A percentile compares a stretch with the other conserved stretches of the same genome.
These are phyloP conservation scores for Saccopteryx bilineata DNA, from an alignment of 2,113 vertebrate genomes.

Conservation along the genomic window DNA sequence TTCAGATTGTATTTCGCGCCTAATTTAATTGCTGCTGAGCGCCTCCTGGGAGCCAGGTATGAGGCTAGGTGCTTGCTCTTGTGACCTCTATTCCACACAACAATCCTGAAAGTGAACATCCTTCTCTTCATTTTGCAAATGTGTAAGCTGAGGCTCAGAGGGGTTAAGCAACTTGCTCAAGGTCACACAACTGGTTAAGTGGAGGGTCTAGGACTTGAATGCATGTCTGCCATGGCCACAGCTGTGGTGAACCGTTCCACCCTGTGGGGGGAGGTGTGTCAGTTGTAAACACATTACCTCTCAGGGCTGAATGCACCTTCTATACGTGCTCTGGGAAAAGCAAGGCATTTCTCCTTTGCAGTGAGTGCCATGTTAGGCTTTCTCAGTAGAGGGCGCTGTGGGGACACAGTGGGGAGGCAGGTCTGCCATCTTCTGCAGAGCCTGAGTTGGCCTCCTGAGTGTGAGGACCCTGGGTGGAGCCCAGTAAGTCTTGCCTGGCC, in stretches of 20 bases:
- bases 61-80: background rate
- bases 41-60: background rate
- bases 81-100: background rate
- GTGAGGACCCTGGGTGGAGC: background rate
- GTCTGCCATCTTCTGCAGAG: background rate
- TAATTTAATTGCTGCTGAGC: background rate
- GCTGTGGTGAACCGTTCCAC: background rate
- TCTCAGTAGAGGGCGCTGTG: background rate
- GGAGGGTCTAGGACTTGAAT: background rate
- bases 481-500: background rate
- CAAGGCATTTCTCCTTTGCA: background rate
- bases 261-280: background rate
- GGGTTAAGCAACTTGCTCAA: background rate
- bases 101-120: background rate
- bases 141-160: background rate
- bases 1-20: background rate
- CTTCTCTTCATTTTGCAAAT: background rate
- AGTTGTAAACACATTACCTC: background rate
- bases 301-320: background rate
- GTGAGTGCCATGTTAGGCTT: rapidly evolving
- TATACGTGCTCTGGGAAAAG: background rate
- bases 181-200: background rate
- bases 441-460: background rate
- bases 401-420: background rate
- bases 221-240: background rate